A percentile compares a stretch with the other conserved stretches of the same genome.
These are phyloP conservation scores for Prochilodus magdalenae DNA, from an alignment of 2,113 vertebrate genomes.

Conservation along the genomic window DNA sequence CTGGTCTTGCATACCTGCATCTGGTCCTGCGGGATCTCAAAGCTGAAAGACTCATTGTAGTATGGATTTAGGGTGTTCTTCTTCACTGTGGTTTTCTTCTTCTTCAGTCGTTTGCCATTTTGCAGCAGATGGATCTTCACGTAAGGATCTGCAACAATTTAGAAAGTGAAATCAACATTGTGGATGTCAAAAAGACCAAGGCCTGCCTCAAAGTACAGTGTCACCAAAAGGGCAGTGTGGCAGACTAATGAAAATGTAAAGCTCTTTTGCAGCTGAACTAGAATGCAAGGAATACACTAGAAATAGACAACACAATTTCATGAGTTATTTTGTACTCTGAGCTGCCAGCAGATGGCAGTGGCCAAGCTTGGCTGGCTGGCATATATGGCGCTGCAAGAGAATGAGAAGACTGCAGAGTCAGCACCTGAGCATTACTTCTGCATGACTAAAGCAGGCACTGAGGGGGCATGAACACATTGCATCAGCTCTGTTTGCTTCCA, in stretches of 20 bases:
- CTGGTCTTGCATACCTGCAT: conserved; percentile 83
- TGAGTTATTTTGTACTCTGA: conserved; percentile 13
- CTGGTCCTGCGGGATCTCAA: conserved; percentile 97
- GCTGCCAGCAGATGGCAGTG: conserved; percentile 69
- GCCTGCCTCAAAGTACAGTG: not conserved
- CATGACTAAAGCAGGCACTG: conserved; percentile 57
- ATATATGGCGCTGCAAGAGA: conserved; percentile 19
- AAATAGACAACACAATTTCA: not conserved
- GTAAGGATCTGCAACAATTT: conserved; percentile 85
- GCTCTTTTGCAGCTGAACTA: not conserved
- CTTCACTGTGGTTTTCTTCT: conserved; percentile 99
- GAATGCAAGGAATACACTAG: conserved; percentile 32
- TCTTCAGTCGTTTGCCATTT: conserved; percentile 96
- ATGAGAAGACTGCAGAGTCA: conserved; percentile 70
- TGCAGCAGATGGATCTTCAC: conserved; percentile 98
- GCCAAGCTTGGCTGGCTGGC: conserved; percentile 32
- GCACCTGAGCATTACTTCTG: conserved; percentile 65
- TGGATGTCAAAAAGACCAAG: not conserved
- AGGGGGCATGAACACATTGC: conserved; percentile 43
- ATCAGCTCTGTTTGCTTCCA: conserved; percentile 33
- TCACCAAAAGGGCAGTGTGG: not conserved
- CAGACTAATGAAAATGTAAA: no score
- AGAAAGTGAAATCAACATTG: no score
- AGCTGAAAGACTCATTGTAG: conserved; percentile 98
- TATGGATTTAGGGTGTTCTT: conserved; percentile 98